Percentiles rank a stretch among this genome's conserved stretches.
Conservation (phyloP, 1,140 invertebrate species). For the Glossosoma conforme region DNA sequence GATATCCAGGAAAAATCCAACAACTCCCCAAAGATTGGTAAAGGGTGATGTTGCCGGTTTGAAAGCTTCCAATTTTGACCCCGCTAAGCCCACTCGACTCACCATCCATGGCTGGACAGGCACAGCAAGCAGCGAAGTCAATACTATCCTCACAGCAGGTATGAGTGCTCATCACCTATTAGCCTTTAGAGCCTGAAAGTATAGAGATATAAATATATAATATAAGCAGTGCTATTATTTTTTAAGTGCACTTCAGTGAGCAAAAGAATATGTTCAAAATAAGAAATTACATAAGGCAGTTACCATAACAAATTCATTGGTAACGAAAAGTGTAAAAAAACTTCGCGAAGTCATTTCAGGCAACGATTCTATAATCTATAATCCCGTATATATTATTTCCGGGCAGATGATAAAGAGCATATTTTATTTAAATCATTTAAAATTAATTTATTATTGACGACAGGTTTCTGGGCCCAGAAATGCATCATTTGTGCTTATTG, state of each 20-base stretch:
- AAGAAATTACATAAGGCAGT: neutral
- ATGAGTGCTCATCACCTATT: neutral
- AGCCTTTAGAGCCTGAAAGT: neutral
- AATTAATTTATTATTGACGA: too few species aligned
- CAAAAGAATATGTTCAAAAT: neutral
- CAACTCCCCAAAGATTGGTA: neutral
- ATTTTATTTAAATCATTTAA: too few species aligned
- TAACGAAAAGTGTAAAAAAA: neutral
- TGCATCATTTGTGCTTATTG: too few species aligned
- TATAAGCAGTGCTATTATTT: neutral
- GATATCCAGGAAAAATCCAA: conserved; percentile 10
- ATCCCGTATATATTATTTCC: too few species aligned
- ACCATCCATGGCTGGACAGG: conserved; percentile 34
- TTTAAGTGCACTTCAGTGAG: neutral
- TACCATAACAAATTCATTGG: neutral
- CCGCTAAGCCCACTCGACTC: conserved; percentile 21
- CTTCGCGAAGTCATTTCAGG: too few species aligned
- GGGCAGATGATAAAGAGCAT: too few species aligned
- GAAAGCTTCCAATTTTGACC: conserved; percentile 13
- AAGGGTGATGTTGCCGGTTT: conserved; percentile 8
- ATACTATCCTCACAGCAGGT: conserved; percentile 8
- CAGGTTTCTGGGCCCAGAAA: too few species aligned
- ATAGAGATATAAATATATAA: neutral
- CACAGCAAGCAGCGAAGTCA: neutral
- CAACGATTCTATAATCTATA: too few species aligned